phyloP scores from a whole-genome alignment of 2,797 vertebrate species.

The Spea hammondii region DNA sequence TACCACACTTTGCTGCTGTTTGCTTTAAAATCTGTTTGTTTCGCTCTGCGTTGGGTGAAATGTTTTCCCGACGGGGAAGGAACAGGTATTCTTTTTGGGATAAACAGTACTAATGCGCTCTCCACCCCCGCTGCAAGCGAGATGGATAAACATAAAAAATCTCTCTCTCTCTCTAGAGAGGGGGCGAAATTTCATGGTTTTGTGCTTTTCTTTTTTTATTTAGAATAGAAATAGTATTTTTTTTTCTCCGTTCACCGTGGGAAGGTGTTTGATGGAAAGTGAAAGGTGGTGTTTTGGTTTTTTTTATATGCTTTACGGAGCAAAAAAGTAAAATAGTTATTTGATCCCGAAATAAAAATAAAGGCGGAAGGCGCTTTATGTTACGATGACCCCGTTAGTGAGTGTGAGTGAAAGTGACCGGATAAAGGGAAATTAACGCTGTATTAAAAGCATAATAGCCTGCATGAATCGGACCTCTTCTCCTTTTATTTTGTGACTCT shows the following conservation, averaged over 20 bases:
- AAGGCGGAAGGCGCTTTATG: no score
- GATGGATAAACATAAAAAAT: conserved; percentile 28
- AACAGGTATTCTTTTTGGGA: conserved; percentile 37
- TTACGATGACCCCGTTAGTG: no score
- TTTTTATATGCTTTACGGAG: background rate
- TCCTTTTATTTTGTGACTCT: no score
- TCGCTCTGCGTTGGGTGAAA: background rate
- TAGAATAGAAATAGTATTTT: conserved; percentile 21
- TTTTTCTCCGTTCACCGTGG: background rate
- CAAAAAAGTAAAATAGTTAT: background rate
- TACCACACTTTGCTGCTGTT: conserved; percentile 1
- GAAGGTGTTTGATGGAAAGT: conserved; percentile 21
- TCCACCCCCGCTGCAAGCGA: conserved; percentile 31
- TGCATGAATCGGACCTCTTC: no score
- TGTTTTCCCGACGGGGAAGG: conserved; percentile 35
- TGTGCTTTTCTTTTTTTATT: background rate
- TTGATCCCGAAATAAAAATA: background rate
- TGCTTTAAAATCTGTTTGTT: background rate
- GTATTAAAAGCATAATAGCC: no score
- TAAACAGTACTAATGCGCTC: conserved; percentile 33
- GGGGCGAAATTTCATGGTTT: conserved; percentile 17
- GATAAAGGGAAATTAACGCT: no score
- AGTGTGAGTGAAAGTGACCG: no score
- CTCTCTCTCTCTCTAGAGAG: conserved; percentile 10
- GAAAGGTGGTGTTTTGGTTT: background rate